These are phyloP conservation scores for Achlya flavicornis DNA, from an alignment of 2,888 invertebrate species.

Conservation along the genomic window DNA sequence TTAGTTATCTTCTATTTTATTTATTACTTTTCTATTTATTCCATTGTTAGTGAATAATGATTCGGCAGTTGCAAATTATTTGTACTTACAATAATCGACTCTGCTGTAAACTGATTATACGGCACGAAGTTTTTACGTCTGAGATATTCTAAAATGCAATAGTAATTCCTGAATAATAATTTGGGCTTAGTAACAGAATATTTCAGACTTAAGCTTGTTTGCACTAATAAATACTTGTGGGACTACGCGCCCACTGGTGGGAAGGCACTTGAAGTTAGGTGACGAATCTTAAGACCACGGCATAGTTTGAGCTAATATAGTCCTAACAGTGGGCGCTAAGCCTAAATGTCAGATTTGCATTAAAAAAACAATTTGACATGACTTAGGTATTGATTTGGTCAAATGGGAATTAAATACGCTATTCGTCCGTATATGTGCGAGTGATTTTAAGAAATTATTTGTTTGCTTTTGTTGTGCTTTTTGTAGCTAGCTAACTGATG, in stretches of 20 bases:
- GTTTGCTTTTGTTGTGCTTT: not conserved
- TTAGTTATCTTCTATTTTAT: conserved; percentile 23
- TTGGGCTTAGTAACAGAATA: conserved; percentile 6
- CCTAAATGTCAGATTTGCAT: too few species aligned
- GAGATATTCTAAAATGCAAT: conserved; percentile 4
- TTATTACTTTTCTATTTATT: conserved; percentile 20
- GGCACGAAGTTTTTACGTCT: not conserved
- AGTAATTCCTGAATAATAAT: not conserved
- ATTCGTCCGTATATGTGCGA: not conserved
- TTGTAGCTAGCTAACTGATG: not conserved
- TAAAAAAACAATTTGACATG: too few species aligned
- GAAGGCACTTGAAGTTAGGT: too few species aligned
- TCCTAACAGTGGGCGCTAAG: too few species aligned
- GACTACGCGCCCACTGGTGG: too few species aligned
- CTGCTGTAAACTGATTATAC: not conserved
- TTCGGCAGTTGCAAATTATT: conserved; percentile 41
- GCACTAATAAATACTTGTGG: not conserved
- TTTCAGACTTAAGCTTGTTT: not conserved
- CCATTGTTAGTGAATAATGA: conserved; percentile 20
- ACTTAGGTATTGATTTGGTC: too few species aligned
- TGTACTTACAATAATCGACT: conserved; percentile 24
- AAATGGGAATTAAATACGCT: too few species aligned
- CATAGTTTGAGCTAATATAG: too few species aligned
- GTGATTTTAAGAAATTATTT: not conserved
- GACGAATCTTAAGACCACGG: too few species aligned